phyloP scores from a whole-genome alignment of 2,888 invertebrate genomes.

The Zhuqinia jingwanae region DNA sequence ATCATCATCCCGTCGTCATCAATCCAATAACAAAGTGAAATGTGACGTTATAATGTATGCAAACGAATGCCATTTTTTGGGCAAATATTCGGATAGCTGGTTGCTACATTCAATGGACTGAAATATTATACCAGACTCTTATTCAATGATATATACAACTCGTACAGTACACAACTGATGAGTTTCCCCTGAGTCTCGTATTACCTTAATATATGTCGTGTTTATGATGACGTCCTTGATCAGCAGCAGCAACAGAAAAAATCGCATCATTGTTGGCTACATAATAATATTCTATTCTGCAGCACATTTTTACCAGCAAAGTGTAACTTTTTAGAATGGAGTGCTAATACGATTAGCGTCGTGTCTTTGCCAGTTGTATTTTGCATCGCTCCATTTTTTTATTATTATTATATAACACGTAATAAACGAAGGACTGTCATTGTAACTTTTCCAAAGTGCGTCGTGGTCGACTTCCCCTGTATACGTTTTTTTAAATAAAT shows the following conservation, averaged over 20 bases:
- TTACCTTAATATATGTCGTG: no score
- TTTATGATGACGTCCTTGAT: slow-evolving; percentile 40
- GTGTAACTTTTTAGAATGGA: neutral
- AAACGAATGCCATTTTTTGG: neutral
- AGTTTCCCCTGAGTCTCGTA: no score
- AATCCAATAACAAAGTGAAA: neutral
- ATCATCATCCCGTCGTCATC: neutral
- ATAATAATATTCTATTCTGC: no score
- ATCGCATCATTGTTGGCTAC: neutral
- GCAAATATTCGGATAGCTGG: neutral
- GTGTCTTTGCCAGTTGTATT: slow-evolving; percentile 6
- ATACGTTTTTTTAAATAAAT: no score
- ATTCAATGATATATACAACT: no score
- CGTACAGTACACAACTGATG: no score
- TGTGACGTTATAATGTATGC: neutral
- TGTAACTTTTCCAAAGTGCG: neutral
- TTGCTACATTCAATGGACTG: neutral
- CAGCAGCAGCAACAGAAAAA: neutral
- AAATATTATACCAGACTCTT: no score
- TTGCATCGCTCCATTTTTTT: neutral
- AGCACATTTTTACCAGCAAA: neutral
- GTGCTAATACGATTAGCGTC: slow-evolving; percentile 28
- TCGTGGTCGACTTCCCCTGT: no score
- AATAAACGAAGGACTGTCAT: slow-evolving; percentile 1
- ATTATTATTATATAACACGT: neutral